Base-by-base conservation (phyloP, 2,888 invertebrate genomes). In the Sclerodermus sp. region DNA sequence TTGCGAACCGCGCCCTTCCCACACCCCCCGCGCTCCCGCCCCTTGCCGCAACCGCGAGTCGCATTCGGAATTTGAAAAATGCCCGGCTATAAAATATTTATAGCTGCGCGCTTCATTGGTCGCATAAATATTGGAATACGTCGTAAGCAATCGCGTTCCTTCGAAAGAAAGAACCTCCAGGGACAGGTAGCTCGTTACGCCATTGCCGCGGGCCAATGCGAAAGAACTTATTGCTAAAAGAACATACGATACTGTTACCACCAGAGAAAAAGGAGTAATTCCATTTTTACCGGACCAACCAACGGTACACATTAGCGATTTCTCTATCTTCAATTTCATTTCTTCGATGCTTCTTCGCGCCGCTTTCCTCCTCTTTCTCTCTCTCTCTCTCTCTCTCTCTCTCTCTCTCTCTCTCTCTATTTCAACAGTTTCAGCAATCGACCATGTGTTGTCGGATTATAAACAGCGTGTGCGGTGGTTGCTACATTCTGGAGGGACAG, bases 51-150 rank as follows among this genome's bases (percentile, higher is more conserved):
- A 9, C 39, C 46, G 51, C 16, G 42, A 41, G 49, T 45, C 49
- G 47, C 45, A 45, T 48, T 48, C 49, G 48, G 64, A 62, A 67
- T 64, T 61, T 57, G 50, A 47, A 57, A 62, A 64, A 57, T 57
- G 52, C 49, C 46, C 44, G 49, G 42, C 51, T 46, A 64, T 62
- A 55, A 58, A 67, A 63, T 64, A 66, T 67, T 65, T 66, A 64
- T 60, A 53, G 49, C 52, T 51, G 53, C 42, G 52, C 44, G 59
- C 53, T 55, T 66, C 60, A 60, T 64, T 60, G 60, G 50, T 43
- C 50, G 51, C 55, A 61, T 59, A 63, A 66, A 63, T 64, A 57
- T 67, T 57, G 58, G 51, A 52, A 58, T 56, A 57, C 55, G 44
- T 51, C 38, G 45, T 43, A 45, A 51, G 49, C 51, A 46, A 47